phyloP scores from a whole-genome alignment of 1,140 invertebrate genomes.

The Macrobrachium rosenbergii region DNA sequence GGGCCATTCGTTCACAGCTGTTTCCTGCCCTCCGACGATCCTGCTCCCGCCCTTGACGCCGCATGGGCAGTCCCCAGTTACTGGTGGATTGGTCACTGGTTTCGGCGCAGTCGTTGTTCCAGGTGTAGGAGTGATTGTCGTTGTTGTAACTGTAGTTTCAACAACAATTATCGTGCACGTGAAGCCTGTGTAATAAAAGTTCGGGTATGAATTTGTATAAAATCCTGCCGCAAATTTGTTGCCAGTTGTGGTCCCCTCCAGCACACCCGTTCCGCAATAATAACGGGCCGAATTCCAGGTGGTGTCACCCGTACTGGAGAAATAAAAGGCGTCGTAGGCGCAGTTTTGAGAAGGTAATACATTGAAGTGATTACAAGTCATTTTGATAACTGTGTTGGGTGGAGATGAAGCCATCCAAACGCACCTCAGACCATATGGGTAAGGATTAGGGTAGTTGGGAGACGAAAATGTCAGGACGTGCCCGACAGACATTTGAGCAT shows the following conservation, averaged over 20 bases:
- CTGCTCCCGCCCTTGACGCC: constrained; percentile 38
- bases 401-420: constrained; percentile 5
- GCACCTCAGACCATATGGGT: constrained; percentile 1
- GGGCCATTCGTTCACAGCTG: constrained; percentile 63
- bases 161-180: not conserved
- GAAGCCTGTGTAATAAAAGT: not conserved
- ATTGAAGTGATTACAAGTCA: constrained; percentile 17
- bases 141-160: too few relatives aligned
- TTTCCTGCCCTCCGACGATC: constrained; percentile 62
- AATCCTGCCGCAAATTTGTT: constrained; percentile 17
- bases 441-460: constrained; percentile 17
- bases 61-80: not conserved
- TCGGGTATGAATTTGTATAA: not conserved
- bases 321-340: constrained; percentile 2
- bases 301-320: constrained; percentile 12
- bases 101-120: not conserved
- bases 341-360: constrained; percentile 3
- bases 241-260: not conserved
- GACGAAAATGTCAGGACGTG: not conserved
- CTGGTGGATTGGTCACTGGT: not conserved
- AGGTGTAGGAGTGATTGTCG: not conserved
- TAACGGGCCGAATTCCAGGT: not conserved
- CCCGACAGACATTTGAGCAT: not conserved
- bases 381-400: not conserved
- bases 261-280: not conserved